Percentiles rank a stretch among this genome's conserved stretches.
phyloP scores from a whole-genome alignment of 2,113 vertebrate genomes.

The Pollimyrus isidori region DNA sequence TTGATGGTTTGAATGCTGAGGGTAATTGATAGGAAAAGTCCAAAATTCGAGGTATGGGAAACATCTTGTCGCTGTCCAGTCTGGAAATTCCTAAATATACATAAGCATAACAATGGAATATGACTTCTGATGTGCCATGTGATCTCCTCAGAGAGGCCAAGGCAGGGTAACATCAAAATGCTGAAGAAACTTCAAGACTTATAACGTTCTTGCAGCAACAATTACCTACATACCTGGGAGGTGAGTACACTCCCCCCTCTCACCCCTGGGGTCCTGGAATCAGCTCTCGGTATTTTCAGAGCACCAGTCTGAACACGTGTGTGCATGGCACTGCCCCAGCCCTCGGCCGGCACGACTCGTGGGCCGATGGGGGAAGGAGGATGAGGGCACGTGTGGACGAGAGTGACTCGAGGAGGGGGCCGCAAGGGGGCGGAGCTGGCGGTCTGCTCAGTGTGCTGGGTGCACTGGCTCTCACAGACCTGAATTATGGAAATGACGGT shows the following conservation, averaged over 20 bases:
- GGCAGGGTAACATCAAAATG: constrained; percentile 30
- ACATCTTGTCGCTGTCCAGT: constrained; percentile 7
- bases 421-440: background rate
- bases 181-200: constrained; percentile 30
- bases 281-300: constrained; percentile 13
- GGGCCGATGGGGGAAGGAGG: background rate
- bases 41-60: constrained; percentile 7
- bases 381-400: background rate
- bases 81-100: constrained; percentile 26
- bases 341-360: background rate
- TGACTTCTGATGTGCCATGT: background rate
- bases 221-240: constrained; percentile 39
- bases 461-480: background rate
- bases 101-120: constrained; percentile 27
- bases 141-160: constrained; percentile 13
- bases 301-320: constrained; percentile 39
- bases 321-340: constrained; percentile 17
- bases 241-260: constrained; percentile 25
- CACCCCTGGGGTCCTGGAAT: constrained; percentile 15
- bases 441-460: background rate
- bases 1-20: background rate
- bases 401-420: too few relatives aligned
- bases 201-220: constrained; percentile 35
- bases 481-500: background rate
- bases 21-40: background rate